These are phyloP conservation scores for Perithous albicinctus DNA, from an alignment of 2,888 invertebrate genomes.

Conservation along the genomic window DNA sequence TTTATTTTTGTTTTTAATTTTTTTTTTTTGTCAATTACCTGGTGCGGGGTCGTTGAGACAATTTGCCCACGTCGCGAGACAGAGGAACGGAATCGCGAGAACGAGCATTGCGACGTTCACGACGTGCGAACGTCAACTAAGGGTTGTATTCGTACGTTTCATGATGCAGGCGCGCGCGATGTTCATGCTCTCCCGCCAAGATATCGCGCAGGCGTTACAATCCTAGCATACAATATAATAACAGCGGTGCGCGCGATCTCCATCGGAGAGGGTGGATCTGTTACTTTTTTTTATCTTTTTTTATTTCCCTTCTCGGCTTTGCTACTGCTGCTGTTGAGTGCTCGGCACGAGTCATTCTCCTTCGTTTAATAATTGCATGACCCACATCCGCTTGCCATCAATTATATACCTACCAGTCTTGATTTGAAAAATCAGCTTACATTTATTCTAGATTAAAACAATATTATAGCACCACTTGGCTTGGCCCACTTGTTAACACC, in stretches of 20 bases:
- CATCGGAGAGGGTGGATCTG: conserved; percentile 23
- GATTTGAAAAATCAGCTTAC: conserved; percentile 29
- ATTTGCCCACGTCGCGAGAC: conserved; percentile 80
- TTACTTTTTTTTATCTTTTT: conserved; percentile 7
- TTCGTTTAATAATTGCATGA: conserved; percentile 35
- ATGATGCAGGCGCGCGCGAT: conserved; percentile 65
- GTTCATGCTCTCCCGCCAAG: conserved; percentile 76
- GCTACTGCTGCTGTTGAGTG: background rate
- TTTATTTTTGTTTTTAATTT: background rate
- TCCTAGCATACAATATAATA: background rate
- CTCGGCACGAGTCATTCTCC: conserved; percentile 3
- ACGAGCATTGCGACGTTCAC: conserved; percentile 79
- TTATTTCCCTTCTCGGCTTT: background rate
- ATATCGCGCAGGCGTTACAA: conserved; percentile 70
- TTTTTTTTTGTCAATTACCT: conserved; percentile 76
- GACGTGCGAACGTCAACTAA: conserved; percentile 83
- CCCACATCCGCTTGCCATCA: conserved; percentile 20
- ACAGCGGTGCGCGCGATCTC: conserved; percentile 22
- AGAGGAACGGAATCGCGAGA: conserved; percentile 79
- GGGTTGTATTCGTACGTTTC: conserved; percentile 66
- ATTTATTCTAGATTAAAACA: conserved; percentile 28
- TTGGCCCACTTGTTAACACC: background rate
- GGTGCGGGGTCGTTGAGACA: conserved; percentile 81
- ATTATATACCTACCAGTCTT: conserved; percentile 4
- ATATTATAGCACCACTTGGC: background rate